Evolutionary conservation across 2,113 vertebrate species (phyloP), one percentile per base, ranked within the genome.

Genomic region (Colossoma macropomum): DNA sequence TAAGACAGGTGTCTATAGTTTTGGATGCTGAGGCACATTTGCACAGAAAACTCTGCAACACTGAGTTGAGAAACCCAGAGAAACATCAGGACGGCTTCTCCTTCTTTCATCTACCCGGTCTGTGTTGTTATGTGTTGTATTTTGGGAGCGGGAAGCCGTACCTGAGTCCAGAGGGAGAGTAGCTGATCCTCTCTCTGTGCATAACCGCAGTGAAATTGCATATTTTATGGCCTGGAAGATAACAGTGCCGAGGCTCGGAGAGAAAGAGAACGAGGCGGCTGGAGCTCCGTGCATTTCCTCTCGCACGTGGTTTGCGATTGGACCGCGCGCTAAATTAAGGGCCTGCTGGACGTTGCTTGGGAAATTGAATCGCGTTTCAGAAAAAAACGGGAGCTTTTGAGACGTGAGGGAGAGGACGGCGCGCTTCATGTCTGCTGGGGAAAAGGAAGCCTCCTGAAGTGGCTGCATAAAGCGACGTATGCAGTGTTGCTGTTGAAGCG

Each of bases 181-280:
- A 25, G 1, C 27, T 70, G 71, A 82, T 75, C 71, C 66, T 5
- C 4, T 19, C 71, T 11, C 70, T 28, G 66, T 80, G 32, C 66
- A 52, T 17, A 27, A 27, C 74, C 69, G 65, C 16, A 21, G 52
- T 28, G 30, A 41, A 84, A 66, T 41, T 16, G 19, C n/a, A 21
- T 30, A 73, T 66, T 68, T 84, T 66, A 74, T 56, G 2, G 45
- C 41, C 66, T 27, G 52, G 30, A 52, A 54, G 80, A 76, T 76
- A 56, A 66, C 45, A 4, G 34, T 11, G 48, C 48, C 25, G n/a
- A 25, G 17, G 9, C 21, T 23, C 17, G 65, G 60, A 23, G 9
- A 78, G 5, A 50, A 10, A 50, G 38, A 27, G 48, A 25, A 45
- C 21, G 28, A 28, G 41, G 27, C 19, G 66, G 60, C 25, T 30